Conservation (phyloP, 2,888 invertebrate genomes). For the Dinocampus coccinellae region DNA sequence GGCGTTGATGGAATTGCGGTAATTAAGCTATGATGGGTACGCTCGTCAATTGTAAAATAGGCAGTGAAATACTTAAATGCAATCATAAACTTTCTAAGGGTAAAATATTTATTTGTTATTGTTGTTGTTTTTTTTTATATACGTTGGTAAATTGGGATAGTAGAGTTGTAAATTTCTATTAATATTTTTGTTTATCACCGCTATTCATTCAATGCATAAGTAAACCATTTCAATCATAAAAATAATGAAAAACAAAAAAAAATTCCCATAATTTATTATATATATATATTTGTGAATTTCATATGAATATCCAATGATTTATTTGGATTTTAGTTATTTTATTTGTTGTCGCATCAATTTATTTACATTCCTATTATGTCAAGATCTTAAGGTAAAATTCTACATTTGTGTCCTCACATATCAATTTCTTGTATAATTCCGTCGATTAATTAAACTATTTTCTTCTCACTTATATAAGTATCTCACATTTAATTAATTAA, state of each 20-base stretch:
- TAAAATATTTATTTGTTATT: background rate
- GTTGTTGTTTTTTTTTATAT: background rate
- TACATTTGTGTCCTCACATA: constrained; percentile 58
- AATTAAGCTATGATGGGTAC: background rate
- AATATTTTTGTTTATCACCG: background rate
- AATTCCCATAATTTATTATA: constrained; percentile 8
- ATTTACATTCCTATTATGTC: constrained; percentile 64
- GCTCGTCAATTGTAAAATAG: constrained; percentile 4
- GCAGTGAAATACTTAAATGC: background rate
- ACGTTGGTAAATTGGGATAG: background rate
- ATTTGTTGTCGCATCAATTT: constrained; percentile 53
- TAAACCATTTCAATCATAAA: background rate
- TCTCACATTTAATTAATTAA: constrained; percentile 48
- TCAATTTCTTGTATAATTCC: constrained; percentile 52
- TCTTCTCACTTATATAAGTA: constrained; percentile 45
- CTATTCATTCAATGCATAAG: background rate
- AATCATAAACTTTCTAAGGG: background rate
- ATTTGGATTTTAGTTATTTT: constrained; percentile 61
- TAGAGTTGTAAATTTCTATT: constrained; percentile 24
- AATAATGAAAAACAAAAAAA: background rate
- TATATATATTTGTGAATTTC: constrained; percentile 21
- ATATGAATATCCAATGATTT: constrained; percentile 64
- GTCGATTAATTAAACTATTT: constrained; percentile 37
- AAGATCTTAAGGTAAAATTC: constrained; percentile 52
- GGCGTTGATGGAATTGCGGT: background rate